Evolutionary conservation across 2,113 vertebrate genomes (phyloP), one percentile per base, ranked within the genome.

Genomic region (Zosterops borbonicus): DNA sequence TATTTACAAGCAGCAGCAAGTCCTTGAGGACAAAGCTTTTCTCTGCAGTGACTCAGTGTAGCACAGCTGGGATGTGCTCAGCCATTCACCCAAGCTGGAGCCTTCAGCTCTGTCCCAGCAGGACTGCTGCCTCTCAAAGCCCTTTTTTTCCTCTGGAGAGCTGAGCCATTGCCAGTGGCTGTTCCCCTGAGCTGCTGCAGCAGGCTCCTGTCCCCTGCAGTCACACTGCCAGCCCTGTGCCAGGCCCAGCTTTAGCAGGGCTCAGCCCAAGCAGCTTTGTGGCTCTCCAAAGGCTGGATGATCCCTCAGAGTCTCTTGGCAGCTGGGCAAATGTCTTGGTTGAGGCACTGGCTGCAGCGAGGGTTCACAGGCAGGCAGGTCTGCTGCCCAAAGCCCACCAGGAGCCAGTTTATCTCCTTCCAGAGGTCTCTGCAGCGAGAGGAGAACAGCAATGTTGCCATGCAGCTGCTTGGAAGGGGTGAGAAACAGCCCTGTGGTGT

Each of bases 331-430:
- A 98, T 97, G 95, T 98, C 90, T 85, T 95, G 98, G 95, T 99
- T 99, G 94, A 99, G 98, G 97, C 99, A 99, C 69, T 97, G 31
- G 1, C 96, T 97, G 97, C 99, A 99, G 70, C 97, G 98, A 5
- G 99, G 99, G 46, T 68, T 97, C 55, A 99, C 62, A 0, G 99
- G 99, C 47, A 99, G 97, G 96, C 99, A 99, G 75, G 98, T 98
- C 97, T 99, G 99, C 97, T 99, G 99, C 65, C 99, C 99, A 21
- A 99, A 99, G 44, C 99, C 99, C 70, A 99, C 99, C 65, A 99
- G 94, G 41, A 99, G 98, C 97, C 99, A 99, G 94, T 99, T 99
- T 56, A 99, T 98, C 96, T 99, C 99, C 6, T 97, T 97, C 99
- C 99, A 99, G 69, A 99, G 98, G 19, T 98, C 98, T 98, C 99